Evolutionary conservation across 37 sponge, comb jelly and placozoan genomes (phyloP).

Genomic region (Diacarnus erythraeanus): DNA sequence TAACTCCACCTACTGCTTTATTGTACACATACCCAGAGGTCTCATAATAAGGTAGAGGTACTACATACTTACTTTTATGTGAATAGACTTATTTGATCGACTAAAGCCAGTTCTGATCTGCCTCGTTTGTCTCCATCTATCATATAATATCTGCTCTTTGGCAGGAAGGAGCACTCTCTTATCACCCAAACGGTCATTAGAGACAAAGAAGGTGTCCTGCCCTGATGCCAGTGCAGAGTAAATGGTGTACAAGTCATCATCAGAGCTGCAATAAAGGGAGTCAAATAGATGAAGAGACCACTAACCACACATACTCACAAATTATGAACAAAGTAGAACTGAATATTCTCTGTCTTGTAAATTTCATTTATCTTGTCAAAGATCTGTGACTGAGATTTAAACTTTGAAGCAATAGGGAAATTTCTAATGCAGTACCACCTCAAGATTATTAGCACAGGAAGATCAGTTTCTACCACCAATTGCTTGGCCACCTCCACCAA

Average conservation of each 20-base stretch:
- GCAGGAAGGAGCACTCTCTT: neutral
- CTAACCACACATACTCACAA: neutral
- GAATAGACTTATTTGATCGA: too few species aligned
- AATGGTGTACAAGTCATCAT: constrained; percentile 19
- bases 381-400: neutral
- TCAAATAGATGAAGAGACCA: neutral
- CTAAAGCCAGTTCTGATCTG: too few species aligned
- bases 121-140: neutral
- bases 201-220: neutral
- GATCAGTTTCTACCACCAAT: neutral
- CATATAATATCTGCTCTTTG: neutral
- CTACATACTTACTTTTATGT: too few species aligned
- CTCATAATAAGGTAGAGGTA: neutral
- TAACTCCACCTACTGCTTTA: neutral
- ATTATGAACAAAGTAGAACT: constrained; percentile 6
- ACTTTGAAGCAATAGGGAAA: too few species aligned
- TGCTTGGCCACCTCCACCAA: neutral
- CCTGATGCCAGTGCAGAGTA: constrained; percentile 9
- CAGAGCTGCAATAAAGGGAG: constrained; percentile 3
- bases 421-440: neutral
- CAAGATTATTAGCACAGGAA: constrained; percentile 1
- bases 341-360: neutral
- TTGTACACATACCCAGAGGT: neutral
- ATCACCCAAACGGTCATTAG: constrained; percentile 16
- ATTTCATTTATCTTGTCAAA: neutral